Evolutionary conservation across 2,113 vertebrate genomes (phyloP).

Genomic region (Sander vitreus): DNA sequence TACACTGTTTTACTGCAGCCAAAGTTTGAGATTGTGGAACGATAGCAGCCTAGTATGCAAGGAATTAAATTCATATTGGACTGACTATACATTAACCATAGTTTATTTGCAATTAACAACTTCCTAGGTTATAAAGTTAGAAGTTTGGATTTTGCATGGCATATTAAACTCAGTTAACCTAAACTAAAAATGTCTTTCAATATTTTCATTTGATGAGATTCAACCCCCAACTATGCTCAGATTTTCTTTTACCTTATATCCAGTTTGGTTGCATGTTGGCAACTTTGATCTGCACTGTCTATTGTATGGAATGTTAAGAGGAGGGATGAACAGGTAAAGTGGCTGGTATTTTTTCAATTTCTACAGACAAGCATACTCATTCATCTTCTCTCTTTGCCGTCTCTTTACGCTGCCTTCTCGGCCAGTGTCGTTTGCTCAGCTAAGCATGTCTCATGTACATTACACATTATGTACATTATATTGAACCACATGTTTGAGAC

Average conservation of each 20-base stretch:
- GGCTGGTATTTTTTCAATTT: not conserved
- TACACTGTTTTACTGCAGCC: not conserved
- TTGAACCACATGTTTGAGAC: slow-evolving; percentile 10
- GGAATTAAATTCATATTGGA: not conserved
- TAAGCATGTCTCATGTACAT: slow-evolving; percentile 13
- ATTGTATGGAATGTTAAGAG: not conserved
- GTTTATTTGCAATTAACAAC: not conserved
- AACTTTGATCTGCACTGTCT: not conserved
- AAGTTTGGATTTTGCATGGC: not conserved
- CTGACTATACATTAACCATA: not conserved
- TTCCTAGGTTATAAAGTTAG: not conserved
- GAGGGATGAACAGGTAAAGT: not conserved
- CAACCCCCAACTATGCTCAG: not conserved
- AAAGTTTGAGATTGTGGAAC: not conserved
- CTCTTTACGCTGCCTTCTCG: not conserved
- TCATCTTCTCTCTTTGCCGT: slow-evolving; percentile 1
- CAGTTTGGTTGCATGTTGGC: not conserved
- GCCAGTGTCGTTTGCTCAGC: slow-evolving; percentile 3
- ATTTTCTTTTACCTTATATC: not conserved
- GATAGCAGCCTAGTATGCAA: not conserved
- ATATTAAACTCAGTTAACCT: not conserved
- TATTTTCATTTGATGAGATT: not conserved
- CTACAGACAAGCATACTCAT: not conserved
- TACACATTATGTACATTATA: slow-evolving; percentile 7
- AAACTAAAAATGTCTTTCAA: not conserved